Percentiles rank a stretch among this genome's conserved stretches.
phyloP scores from a whole-genome alignment of 2,113 vertebrate species.

The Cyphomyrus plagiostoma region DNA sequence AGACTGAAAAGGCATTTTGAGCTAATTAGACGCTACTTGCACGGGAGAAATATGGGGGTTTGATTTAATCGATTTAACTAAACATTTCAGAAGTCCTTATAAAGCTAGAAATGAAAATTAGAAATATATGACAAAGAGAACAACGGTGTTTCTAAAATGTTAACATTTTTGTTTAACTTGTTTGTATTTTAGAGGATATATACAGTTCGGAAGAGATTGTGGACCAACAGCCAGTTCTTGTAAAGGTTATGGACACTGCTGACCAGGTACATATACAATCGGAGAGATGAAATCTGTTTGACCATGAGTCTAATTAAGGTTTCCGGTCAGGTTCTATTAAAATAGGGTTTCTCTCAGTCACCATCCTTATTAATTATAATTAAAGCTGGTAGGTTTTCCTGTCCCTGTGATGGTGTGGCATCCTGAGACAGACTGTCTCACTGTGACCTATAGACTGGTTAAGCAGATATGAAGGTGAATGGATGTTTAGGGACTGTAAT shows the following conservation, averaged over 20 bases:
- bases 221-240: slow-evolving; percentile 74
- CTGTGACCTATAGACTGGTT: neutral
- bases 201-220: slow-evolving; percentile 77
- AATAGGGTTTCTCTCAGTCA: neutral
- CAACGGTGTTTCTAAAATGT: neutral
- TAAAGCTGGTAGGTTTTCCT: neutral
- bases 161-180: neutral
- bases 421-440: neutral
- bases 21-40: neutral
- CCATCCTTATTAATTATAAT: neutral
- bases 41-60: neutral
- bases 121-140: neutral
- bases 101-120: neutral
- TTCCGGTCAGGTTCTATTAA: neutral
- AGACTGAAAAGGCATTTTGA: neutral
- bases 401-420: neutral
- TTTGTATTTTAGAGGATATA: slow-evolving; percentile 69
- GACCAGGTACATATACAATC: slow-evolving; percentile 65
- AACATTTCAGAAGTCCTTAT: neutral
- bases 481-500: neutral
- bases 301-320: neutral
- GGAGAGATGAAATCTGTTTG: neutral
- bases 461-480: neutral
- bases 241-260: slow-evolving; percentile 85
- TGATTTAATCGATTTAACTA: neutral